phyloP scores from a whole-genome alignment of 2,113 vertebrate species.

The Stomatorhinus ivindoensis region DNA sequence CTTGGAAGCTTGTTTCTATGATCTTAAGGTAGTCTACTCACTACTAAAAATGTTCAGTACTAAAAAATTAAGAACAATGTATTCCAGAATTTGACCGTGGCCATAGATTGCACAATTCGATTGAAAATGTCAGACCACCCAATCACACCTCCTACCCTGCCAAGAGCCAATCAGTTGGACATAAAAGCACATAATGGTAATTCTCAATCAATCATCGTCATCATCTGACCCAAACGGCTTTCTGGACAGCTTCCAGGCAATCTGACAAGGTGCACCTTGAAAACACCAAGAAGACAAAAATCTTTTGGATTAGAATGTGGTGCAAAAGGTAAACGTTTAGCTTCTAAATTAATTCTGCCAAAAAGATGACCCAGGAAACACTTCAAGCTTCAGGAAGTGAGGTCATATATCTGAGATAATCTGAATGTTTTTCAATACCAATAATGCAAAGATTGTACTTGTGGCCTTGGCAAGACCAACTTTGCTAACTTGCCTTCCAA shows the following conservation, averaged over 20 bases:
- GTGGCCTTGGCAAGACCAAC: neutral
- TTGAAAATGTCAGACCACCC: neutral
- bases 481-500: neutral
- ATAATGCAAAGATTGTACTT: neutral
- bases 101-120: neutral
- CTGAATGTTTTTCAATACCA: neutral
- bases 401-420: neutral
- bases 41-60: neutral
- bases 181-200: neutral
- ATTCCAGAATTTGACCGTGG: neutral
- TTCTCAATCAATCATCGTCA: neutral
- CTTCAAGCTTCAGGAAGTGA: neutral
- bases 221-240: neutral
- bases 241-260: neutral
- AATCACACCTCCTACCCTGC: constrained; percentile 5
- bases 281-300: neutral
- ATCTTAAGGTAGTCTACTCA: constrained; percentile 1
- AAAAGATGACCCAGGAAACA: neutral
- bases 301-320: neutral
- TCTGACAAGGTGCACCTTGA: neutral
- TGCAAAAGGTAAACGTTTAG: neutral
- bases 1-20: neutral
- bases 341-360: neutral
- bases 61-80: neutral
- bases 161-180: neutral